Conservation (phyloP, 2,888 invertebrate genomes). For the Nasonia oneida region DNA sequence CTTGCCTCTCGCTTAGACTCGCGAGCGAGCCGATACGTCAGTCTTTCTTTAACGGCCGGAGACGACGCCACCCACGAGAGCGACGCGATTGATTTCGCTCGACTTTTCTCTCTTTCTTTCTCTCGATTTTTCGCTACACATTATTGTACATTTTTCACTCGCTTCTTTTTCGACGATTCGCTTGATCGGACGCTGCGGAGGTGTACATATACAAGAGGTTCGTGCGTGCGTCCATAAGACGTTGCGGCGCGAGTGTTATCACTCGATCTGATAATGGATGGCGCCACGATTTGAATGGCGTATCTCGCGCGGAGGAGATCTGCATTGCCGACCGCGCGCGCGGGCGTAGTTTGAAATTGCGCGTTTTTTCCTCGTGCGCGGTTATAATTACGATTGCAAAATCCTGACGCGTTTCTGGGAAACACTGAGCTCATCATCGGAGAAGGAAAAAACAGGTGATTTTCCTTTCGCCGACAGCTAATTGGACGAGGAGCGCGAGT, state of each 20-base stretch:
- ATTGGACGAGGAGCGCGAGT: not conserved
- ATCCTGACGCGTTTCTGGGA: not conserved
- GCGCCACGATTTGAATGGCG: constrained; percentile 46
- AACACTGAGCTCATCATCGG: not conserved
- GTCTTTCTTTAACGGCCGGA: constrained; percentile 33
- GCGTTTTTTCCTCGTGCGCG: not conserved
- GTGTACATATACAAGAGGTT: not conserved
- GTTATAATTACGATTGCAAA: not conserved
- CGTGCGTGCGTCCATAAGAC: not conserved
- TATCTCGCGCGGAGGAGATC: not conserved
- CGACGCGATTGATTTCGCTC: not conserved
- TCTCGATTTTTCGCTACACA: not conserved
- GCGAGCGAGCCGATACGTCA: constrained; percentile 46
- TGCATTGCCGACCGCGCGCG: not conserved
- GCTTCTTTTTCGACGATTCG: not conserved
- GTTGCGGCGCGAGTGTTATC: not conserved
- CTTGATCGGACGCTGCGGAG: not conserved
- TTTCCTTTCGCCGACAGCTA: not conserved
- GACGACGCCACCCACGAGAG: constrained; percentile 42
- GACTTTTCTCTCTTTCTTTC: not conserved
- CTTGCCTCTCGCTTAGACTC: constrained; percentile 72
- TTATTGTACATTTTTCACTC: not conserved
- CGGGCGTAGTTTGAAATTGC: not conserved
- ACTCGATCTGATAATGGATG: constrained; percentile 32
- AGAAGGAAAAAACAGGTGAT: not conserved